These are phyloP conservation scores for Parnassius orleans DNA, from an alignment of 2,888 invertebrate genomes.

Conservation along the genomic window DNA sequence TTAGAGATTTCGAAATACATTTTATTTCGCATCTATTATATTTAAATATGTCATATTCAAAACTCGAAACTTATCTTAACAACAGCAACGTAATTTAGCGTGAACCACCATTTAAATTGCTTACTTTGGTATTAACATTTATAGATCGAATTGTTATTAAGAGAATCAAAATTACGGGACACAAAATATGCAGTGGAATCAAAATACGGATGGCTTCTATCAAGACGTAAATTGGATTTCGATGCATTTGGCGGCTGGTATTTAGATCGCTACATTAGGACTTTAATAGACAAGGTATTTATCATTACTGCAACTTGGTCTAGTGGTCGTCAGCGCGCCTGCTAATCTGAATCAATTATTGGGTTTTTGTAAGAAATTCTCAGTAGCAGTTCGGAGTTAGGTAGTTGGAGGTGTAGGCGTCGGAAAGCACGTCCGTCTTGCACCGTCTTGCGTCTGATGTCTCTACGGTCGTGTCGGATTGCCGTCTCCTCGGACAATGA, in stretches of 20 bases:
- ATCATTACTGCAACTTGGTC: background rate
- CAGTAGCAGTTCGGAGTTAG: no score
- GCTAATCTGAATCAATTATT: no score
- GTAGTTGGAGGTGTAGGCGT: no score
- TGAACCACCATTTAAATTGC: no score
- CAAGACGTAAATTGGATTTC: constrained; percentile 12
- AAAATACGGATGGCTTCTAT: constrained; percentile 29
- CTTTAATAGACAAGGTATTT: constrained; percentile 13
- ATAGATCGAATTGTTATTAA: constrained; percentile 8
- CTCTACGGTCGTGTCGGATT: no score
- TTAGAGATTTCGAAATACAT: no score
- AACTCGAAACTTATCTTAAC: background rate
- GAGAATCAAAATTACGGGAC: background rate
- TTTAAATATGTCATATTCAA: background rate
- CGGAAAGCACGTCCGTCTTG: no score
- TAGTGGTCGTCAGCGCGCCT: no score
- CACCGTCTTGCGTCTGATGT: no score
- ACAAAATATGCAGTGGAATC: constrained; percentile 1
- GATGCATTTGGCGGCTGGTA: background rate
- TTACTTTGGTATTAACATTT: background rate
- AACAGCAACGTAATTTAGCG: background rate
- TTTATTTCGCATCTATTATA: no score
- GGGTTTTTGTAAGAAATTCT: background rate
- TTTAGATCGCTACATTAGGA: background rate
- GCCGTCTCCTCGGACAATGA: no score